Percentiles rank a stretch among this genome's conserved stretches.
phyloP scores from a whole-genome alignment of 2,797 vertebrate species.

The Notamacropus eugenii region DNA sequence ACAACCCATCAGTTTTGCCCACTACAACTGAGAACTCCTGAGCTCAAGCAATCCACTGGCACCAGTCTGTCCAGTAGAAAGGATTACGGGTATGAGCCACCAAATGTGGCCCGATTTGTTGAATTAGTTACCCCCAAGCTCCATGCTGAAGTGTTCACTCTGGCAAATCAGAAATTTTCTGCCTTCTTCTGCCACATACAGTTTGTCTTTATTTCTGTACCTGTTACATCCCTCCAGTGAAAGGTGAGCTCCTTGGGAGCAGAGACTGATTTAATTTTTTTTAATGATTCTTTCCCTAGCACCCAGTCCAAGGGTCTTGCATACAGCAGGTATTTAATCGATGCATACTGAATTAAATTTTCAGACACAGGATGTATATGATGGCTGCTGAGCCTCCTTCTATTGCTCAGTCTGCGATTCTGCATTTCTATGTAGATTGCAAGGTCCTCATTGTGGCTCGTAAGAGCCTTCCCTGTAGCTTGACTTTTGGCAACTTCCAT shows the following conservation, averaged over 20 bases:
- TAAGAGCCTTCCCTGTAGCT: slow-evolving; percentile 34
- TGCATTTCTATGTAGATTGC: background rate
- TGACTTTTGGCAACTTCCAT: slow-evolving; percentile 41
- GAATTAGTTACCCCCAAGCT: background rate
- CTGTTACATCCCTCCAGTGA: background rate
- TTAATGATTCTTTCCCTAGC: background rate
- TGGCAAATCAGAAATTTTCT: background rate
- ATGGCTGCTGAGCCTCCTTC: background rate
- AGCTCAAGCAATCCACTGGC: background rate
- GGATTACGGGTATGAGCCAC: background rate
- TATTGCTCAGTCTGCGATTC: background rate
- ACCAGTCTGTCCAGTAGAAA: background rate
- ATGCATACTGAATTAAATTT: background rate
- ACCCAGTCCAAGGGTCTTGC: background rate
- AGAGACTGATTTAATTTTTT: background rate
- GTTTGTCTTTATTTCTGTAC: background rate
- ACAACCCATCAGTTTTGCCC: background rate
- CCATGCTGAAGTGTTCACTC: background rate
- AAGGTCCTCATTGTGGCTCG: background rate
- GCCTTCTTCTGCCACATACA: background rate
- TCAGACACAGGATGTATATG: background rate
- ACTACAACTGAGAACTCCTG: background rate
- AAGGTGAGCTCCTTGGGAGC: background rate
- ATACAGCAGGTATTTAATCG: background rate
- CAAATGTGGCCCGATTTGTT: background rate